Percentiles rank a stretch among this genome's conserved stretches.
phyloP scores from a whole-genome alignment of 64 coral and sea anemone genomes.

The Actinia tenebrosa region DNA sequence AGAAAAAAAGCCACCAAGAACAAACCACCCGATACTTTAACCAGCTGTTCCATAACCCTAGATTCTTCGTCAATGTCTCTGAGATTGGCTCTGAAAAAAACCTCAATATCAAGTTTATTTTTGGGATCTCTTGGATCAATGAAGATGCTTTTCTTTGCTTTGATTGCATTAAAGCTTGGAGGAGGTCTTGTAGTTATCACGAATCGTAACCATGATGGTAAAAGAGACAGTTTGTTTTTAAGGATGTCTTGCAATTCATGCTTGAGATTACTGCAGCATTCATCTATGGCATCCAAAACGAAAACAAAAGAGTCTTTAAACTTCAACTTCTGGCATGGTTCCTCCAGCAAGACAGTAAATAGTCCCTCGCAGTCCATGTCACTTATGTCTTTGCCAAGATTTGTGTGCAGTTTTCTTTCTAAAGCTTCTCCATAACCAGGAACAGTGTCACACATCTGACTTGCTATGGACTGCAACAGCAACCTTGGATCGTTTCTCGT shows the following conservation, averaged over 20 bases:
- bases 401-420: conserved; percentile 32
- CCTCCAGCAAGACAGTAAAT: conserved; percentile 42
- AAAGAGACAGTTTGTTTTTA: background rate
- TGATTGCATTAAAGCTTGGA: background rate
- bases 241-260: background rate
- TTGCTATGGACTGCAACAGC: conserved; percentile 55
- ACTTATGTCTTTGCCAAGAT: background rate
- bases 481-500: conserved; percentile 42
- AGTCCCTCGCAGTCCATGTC: conserved; percentile 37
- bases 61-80: background rate
- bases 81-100: background rate
- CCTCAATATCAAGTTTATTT: background rate
- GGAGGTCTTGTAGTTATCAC: conserved; percentile 4
- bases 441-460: conserved; percentile 38
- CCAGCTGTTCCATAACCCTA: background rate
- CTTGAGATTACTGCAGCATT: background rate
- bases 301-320: background rate
- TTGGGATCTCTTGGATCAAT: background rate
- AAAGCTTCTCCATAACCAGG: conserved; percentile 30
- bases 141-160: background rate
- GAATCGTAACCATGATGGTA: conserved; percentile 5
- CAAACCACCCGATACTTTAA: conserved; percentile 30
- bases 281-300: conserved; percentile 4
- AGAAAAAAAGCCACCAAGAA: conserved; percentile 44
- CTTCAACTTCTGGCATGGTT: conserved; percentile 3